Evolutionary conservation across 53 echinoderm and acorn worm genomes (phyloP).

Genomic region (Antedon mediterranea): DNA sequence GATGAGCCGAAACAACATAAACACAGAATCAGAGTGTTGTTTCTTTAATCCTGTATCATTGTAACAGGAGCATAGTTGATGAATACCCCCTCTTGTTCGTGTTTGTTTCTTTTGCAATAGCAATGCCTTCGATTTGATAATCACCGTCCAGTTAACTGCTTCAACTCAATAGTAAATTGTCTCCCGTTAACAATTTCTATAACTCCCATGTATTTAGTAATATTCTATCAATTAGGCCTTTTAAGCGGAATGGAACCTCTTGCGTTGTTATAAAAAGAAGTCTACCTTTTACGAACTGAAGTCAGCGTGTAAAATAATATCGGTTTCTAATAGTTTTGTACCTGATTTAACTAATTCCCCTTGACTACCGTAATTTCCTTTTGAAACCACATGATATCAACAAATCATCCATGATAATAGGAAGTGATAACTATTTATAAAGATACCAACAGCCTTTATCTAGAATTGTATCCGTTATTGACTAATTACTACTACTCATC

Average conservation of each 20-base stretch:
- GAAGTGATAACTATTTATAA: no score
- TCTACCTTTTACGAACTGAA: neutral
- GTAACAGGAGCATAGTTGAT: neutral
- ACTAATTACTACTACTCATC: no score
- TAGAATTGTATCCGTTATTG: no score
- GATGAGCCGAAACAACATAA: neutral
- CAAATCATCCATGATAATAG: neutral
- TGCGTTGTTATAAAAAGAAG: neutral
- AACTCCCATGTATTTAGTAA: neutral
- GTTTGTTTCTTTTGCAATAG: neutral
- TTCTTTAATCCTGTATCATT: neutral
- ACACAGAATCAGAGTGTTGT: neutral
- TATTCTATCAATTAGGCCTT: neutral
- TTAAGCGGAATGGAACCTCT: neutral
- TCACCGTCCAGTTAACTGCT: neutral
- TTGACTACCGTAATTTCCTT: neutral
- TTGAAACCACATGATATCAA: neutral
- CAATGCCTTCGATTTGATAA: neutral
- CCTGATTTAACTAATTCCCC: neutral
- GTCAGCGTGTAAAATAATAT: neutral
- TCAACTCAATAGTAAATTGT: neutral
- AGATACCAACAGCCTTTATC: no score
- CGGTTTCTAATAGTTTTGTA: neutral
- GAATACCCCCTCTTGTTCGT: neutral
- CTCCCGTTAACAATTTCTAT: neutral